Evolutionary conservation across 2,888 invertebrate genomes (phyloP).

Genomic region (Drosophila prostipennis): DNA sequence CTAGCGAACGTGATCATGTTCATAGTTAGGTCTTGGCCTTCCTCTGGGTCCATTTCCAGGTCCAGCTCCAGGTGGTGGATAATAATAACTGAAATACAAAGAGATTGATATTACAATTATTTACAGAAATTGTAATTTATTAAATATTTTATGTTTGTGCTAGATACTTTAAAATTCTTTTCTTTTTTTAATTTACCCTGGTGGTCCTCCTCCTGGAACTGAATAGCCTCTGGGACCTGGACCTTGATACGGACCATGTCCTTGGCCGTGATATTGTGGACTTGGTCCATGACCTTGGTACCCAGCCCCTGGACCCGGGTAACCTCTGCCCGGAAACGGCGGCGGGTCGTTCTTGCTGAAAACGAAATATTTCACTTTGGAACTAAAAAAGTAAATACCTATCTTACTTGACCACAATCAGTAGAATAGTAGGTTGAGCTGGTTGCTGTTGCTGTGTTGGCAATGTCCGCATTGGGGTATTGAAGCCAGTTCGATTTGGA

Average conservation of each 20-base stretch:
- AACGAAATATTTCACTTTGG: too few species aligned
- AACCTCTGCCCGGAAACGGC: neutral
- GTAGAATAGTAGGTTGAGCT: constrained; percentile 40
- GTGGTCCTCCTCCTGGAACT: neutral
- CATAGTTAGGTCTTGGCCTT: constrained; percentile 1
- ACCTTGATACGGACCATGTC: neutral
- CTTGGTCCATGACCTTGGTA: neutral
- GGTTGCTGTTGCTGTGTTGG: neutral
- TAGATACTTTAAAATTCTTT: too few species aligned
- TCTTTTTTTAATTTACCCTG: constrained; percentile 5
- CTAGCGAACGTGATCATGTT: neutral
- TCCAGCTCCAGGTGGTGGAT: constrained; percentile 2
- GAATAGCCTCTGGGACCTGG: constrained; percentile 3
- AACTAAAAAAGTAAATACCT: too few species aligned
- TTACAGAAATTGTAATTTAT: too few species aligned
- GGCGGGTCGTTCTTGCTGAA: constrained; percentile 20
- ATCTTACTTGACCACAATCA: constrained; percentile 38
- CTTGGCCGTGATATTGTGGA: neutral
- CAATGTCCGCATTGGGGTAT: neutral
- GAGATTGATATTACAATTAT: neutral
- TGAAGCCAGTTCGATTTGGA: neutral
- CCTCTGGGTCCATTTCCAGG: neutral
- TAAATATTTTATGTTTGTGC: too few species aligned
- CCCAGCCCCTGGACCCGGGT: neutral
- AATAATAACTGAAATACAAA: constrained; percentile 5